Evolutionary conservation across 2,797 vertebrate species (phyloP), one percentile per base, ranked within the genome.

Genomic region (Cryptoblepharus egeriae): DNA sequence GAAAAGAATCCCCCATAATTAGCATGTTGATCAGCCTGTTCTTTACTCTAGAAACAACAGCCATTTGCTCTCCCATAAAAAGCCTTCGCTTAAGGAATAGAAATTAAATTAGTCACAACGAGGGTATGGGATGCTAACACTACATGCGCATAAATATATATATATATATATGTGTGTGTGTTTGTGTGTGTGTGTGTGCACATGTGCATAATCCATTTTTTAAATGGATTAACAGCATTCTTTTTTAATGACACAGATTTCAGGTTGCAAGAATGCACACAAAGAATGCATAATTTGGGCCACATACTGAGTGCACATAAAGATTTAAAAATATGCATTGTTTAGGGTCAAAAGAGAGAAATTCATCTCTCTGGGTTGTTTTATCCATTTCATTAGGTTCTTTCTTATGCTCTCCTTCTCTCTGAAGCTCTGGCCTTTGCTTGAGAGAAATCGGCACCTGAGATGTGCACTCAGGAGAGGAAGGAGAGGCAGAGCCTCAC

Each of bases 21-120:
- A 85, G 68, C 67, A 85, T 81, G 79, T 81, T 81, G 74, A 76
- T 81, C 79, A 85, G 73, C 20, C 16, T 58, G 49, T 58, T 73
- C 45, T 81, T 72, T 77, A 58, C 70, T 45, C 9, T 9, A 81
- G 67, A 61, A 77, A 52, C 35, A 55, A 49, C 49, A 49, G 77
- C 22, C 60, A 63, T 64, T 64, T 30, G 20, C 35, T 77, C 30
- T 42, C 49, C 35, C 7, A 67, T 72, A 77, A 85, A 65, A 5
- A 58, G 35, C 49, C 45, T 32, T 81, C 77, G 37, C 37, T 80
- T 77, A 85, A 85, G 49, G 60, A 81, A 81, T 37, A 58, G 24
- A 57, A 72, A 81, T 77, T 52, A 65, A 77, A 77, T 85, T 85
- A 85, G 77, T 65, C 73, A 81, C 42, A 18, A n/a, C 35, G 13